These are phyloP conservation scores for Subacronicta megacephala DNA, from an alignment of 2,888 invertebrate genomes.

Conservation along the genomic window DNA sequence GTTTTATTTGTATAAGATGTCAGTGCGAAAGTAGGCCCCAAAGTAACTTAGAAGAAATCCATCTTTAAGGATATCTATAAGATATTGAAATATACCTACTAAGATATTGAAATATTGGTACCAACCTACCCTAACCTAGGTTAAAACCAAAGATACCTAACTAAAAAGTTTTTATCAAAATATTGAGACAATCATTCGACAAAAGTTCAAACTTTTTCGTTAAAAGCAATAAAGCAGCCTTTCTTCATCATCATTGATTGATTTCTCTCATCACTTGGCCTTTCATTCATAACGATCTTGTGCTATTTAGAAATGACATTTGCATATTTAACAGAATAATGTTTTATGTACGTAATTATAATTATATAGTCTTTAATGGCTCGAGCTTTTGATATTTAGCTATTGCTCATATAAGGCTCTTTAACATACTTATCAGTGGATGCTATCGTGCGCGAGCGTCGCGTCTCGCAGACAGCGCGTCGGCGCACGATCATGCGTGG, in stretches of 20 bases:
- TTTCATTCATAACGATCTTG: too few relatives aligned
- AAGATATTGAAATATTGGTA: too few relatives aligned
- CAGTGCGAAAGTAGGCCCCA: constrained; percentile 32
- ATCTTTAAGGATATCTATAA: not conserved
- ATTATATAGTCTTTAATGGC: not conserved
- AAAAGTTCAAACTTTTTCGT: too few relatives aligned
- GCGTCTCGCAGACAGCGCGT: constrained; percentile 1
- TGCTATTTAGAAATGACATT: too few relatives aligned
- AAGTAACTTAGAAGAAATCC: not conserved
- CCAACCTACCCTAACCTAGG: too few relatives aligned
- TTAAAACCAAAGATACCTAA: too few relatives aligned
- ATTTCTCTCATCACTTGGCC: too few relatives aligned
- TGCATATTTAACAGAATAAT: not conserved
- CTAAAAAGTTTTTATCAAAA: too few relatives aligned
- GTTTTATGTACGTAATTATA: not conserved
- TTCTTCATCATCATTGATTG: too few relatives aligned
- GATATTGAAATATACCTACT: too few relatives aligned
- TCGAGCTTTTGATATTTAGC: not conserved
- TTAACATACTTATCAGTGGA: not conserved
- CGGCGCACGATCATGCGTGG: not conserved
- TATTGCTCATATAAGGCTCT: not conserved
- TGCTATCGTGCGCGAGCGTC: not conserved
- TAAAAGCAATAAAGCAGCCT: too few relatives aligned
- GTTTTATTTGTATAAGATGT: constrained; percentile 53
- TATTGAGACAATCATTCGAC: too few relatives aligned